Evolutionary conservation across 1,140 invertebrate genomes (phyloP), one percentile per base, ranked within the genome.

Genomic region (Musca vetustissima): DNA sequence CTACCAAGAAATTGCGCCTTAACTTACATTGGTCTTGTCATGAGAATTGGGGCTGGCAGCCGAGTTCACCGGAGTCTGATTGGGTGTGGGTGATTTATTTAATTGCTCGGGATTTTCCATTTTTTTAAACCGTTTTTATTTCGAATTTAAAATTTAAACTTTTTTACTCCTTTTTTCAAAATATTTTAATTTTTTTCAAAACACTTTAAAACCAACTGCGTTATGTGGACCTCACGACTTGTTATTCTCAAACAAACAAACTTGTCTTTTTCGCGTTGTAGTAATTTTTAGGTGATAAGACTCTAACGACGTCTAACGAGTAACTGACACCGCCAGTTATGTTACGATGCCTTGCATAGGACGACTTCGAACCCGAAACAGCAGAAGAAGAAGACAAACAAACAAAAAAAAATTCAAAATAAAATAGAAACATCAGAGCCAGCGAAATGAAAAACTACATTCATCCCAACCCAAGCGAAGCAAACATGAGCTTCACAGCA

Each of bases 1-100:
- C n/a, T n/a, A n/a, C n/a, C n/a, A n/a, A n/a, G 22, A 65, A 66
- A 66, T 66, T 66, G 64, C 64, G 64, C 64, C 64, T 66, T 52
- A 66, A 66, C 64, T 66, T 66, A 66, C 64, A 52, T 52, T 66
- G 15, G 48, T 17, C 43, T 66, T 66, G 43, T 66, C 64, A 32
- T 19, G 32, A 9, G 57, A 8, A 61, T 61, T 61, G 2, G 17
- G 36, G 11, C 36, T 52, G 57, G n/a, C 28, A 19, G 57, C 28
- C 36, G 36, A 43, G 43, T 61, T 61, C 6, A 61, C 7, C 2
- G 64, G 47, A 14, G 22, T 25, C 2, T 24, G 64, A 49, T 43
- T 43, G 36, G 57, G 57, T 21, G 57, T 61, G 21, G 57, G 32
- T 43, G 32, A 21, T 21, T 24, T 53, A 14, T 53, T 66, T 22